Conservation (phyloP, 2,113 vertebrate species). For the Aramus guarauna region DNA sequence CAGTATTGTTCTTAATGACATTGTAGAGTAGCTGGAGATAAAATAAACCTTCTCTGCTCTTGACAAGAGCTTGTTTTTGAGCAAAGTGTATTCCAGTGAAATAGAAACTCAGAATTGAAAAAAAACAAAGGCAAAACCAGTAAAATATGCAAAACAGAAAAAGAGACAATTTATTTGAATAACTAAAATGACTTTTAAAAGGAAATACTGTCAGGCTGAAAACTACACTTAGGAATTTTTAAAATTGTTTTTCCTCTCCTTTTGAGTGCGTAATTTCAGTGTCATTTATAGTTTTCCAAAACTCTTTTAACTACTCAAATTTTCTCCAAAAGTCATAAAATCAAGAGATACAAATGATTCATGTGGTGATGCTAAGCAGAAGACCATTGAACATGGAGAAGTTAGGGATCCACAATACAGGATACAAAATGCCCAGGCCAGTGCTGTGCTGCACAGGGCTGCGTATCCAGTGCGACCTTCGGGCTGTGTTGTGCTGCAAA, state of each 20-base stretch:
- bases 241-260: background rate
- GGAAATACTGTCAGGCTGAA: background rate
- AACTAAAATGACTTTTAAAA: background rate
- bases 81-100: background rate
- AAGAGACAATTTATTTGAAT: background rate
- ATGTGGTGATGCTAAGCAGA: background rate
- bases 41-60: background rate
- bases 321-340: background rate
- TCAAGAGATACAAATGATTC: background rate
- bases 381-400: background rate
- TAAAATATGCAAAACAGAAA: background rate
- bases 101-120: background rate
- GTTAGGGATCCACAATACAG: background rate
- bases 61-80: background rate
- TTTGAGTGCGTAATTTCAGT: background rate
- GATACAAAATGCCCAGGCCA: background rate
- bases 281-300: background rate
- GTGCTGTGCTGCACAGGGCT: background rate
- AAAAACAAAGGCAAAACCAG: fast-evolving
- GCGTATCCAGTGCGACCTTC: fast-evolving
- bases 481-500: background rate
- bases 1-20: background rate
- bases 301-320: background rate
- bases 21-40: background rate
- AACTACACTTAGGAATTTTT: background rate